Evolutionary conservation across 2,113 vertebrate species (phyloP).

Genomic region (Echinops telfairi): DNA sequence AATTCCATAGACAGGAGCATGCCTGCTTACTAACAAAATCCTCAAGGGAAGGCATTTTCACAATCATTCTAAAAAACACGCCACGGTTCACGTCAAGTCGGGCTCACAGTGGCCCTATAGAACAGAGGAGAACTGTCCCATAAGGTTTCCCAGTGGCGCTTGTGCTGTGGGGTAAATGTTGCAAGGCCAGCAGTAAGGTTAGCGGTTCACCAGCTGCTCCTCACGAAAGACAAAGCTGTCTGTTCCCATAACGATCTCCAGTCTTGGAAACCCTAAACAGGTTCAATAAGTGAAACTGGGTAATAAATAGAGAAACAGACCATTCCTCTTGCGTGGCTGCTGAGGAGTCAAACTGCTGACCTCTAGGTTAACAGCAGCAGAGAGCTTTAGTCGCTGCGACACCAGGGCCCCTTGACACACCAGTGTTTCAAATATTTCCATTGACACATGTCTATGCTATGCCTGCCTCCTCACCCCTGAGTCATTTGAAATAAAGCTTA

Average conservation of each 20-base stretch:
- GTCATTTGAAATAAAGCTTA: conserved; percentile 29
- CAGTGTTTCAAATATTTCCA: conserved; percentile 30
- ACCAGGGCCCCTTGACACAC: neutral
- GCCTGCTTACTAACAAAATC: conserved; percentile 18
- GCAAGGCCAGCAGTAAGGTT: neutral
- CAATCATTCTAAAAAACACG: neutral
- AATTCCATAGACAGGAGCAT: conserved; percentile 11
- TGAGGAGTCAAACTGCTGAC: neutral
- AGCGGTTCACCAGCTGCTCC: neutral
- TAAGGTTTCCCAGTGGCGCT: neutral
- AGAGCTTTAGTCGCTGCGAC: neutral
- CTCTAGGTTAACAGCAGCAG: neutral
- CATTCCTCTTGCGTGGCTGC: neutral
- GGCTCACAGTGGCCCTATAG: neutral
- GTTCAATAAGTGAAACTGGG: neutral
- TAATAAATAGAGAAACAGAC: neutral
- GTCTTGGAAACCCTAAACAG: neutral
- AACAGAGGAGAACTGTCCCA: neutral
- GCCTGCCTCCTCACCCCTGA: neutral
- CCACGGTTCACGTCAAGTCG: neutral
- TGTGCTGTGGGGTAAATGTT: too few relatives aligned
- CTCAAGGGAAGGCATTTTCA: conserved; percentile 55
- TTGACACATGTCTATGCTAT: neutral
- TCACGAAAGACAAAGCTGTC: too few relatives aligned
- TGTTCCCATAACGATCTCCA: too few relatives aligned